These are phyloP conservation scores for Melanotaenia pygmaea DNA, from an alignment of 2,797 vertebrate genomes.

Conservation along the genomic window DNA sequence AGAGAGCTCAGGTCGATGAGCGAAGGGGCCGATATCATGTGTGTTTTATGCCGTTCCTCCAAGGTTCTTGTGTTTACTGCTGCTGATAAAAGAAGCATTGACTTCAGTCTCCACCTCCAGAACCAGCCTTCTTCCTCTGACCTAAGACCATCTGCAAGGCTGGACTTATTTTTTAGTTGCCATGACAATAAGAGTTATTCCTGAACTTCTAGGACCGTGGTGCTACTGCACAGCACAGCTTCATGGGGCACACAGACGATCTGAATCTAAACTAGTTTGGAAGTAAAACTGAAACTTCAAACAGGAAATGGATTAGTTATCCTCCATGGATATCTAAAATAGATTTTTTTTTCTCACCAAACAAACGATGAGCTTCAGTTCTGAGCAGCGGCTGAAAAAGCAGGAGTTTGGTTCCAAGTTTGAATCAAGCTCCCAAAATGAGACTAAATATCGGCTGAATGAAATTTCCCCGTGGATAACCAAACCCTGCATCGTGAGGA, in stretches of 20 bases:
- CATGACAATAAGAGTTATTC: not conserved
- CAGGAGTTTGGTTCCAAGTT: too few relatives aligned
- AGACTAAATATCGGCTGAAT: conserved; percentile 2
- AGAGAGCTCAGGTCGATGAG: not conserved
- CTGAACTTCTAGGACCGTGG: not conserved
- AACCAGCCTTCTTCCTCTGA: conserved; percentile 1
- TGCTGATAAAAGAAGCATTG: not conserved
- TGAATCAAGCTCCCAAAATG: not conserved
- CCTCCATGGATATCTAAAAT: not conserved
- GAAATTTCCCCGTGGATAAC: not conserved
- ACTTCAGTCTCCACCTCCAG: not conserved
- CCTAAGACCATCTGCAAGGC: not conserved
- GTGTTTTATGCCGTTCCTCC: too few relatives aligned
- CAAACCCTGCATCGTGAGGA: not conserved
- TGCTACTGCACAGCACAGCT: not conserved
- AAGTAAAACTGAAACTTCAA: not conserved
- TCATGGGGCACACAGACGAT: not conserved
- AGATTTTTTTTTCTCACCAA: too few relatives aligned
- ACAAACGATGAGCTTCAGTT: too few relatives aligned
- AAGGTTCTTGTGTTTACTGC: conserved; percentile 3
- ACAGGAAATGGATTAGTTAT: not conserved
- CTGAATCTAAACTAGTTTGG: not conserved
- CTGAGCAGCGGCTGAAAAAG: too few relatives aligned
- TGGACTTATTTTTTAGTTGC: not conserved
- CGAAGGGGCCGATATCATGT: not conserved